Evolutionary conservation across 2,797 vertebrate species (phyloP), one percentile per base, ranked within the genome.

Genomic region (Crypturellus tataupa): DNA sequence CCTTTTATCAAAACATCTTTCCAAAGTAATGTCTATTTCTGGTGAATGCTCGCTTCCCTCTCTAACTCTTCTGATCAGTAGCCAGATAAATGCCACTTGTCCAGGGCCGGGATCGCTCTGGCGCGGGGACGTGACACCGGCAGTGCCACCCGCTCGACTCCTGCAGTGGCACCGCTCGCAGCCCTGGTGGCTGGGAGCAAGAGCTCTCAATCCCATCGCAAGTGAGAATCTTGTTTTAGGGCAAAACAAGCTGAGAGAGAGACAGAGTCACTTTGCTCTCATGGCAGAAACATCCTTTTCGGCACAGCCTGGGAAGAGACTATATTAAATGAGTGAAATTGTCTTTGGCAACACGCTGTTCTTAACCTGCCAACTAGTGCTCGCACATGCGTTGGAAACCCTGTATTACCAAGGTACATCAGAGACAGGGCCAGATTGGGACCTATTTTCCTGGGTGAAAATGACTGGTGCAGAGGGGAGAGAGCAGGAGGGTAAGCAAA

Each of bases 1-100:
- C 6, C n/a, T 93, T 93, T 79, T 49, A 60, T 85, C 75, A 73
- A 56, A 96, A 8, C 46, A 69, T 80, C 64, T 92, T 96, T 78
- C 79, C 72, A 40, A 85, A 89, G 75, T 23, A 46, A 91, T 39
- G 44, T 71, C 11, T 78, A 65, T 53, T 63, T 39, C 37, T 94
- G 39, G 31, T 53, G 85, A 75, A 93, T 69, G 10, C 14, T 68
- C 0, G 0, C 56, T 77, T 92, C 64, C 51, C 20, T 94, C 76
- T 77, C 73, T 67, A 73, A 21, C 42, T 53, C 19, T 70, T 92
- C 67, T 47, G 55, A 86, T 65, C 63, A 70, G 42, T 37, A 77
- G 20, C 35, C 46, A n/a, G 51, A 89, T 73, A 89, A 93, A 88
- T 51, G 64, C 47, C 31, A 21, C 37, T 94, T 70, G 21, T 44